Conservation (phyloP, 1,140 invertebrate species). For the Eriocheir sinensis region DNA sequence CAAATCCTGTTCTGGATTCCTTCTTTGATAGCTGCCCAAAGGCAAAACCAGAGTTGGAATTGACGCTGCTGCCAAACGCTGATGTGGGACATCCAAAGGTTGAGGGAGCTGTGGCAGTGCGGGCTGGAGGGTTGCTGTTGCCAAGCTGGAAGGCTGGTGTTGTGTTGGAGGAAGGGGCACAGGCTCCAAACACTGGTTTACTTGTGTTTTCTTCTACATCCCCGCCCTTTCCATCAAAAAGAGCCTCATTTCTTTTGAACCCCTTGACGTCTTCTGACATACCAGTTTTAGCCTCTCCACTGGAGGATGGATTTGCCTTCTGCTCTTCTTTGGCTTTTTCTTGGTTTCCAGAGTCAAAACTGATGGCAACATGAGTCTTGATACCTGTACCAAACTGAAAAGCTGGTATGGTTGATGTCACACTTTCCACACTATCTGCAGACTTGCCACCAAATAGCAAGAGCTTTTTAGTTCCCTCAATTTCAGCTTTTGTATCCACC, state of each 20-base stretch:
- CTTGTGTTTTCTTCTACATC: background rate
- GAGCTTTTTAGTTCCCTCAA: background rate
- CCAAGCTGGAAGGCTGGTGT: constrained; percentile 74
- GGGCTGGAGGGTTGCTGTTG: constrained; percentile 60
- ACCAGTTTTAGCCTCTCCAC: background rate
- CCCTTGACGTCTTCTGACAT: background rate
- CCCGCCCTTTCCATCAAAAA: constrained; percentile 26
- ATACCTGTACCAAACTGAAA: constrained; percentile 54
- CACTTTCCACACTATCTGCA: constrained; percentile 40
- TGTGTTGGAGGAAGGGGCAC: constrained; percentile 61
- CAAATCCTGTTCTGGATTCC: constrained; percentile 72
- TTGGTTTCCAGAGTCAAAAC: constrained; percentile 56
- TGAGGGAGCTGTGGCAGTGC: constrained; percentile 67
- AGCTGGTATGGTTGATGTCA: constrained; percentile 35
- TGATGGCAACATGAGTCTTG: constrained; percentile 49
- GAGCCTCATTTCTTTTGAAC: constrained; percentile 33
- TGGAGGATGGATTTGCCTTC: background rate
- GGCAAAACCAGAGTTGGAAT: constrained; percentile 61
- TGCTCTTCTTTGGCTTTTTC: constrained; percentile 45
- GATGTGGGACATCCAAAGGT: constrained; percentile 68
- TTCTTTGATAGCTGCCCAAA: constrained; percentile 75
- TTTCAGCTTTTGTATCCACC: constrained; percentile 27
- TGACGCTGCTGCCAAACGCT: constrained; percentile 73
- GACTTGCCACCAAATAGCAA: constrained; percentile 31
- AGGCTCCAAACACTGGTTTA: constrained; percentile 68